Evolutionary conservation across 2,888 invertebrate species (phyloP).

Genomic region (Rhagium mordax): DNA sequence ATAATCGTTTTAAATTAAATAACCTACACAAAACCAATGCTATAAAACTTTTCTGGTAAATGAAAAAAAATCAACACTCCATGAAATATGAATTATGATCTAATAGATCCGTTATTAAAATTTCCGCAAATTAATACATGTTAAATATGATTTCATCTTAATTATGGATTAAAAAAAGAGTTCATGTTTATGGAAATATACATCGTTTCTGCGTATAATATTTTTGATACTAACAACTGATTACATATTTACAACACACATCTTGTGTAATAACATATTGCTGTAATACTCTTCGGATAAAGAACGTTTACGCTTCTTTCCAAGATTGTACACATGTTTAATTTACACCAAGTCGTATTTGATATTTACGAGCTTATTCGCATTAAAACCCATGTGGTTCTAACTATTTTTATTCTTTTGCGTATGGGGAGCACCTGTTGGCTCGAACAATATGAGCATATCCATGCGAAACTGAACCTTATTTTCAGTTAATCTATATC

Average conservation of each 20-base stretch:
- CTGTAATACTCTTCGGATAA: neutral
- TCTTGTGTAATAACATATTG: neutral
- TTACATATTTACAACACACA: neutral
- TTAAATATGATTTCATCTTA: too few species aligned
- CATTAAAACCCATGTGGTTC: conserved; percentile 35
- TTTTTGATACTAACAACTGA: neutral
- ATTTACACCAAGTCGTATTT: conserved; percentile 10
- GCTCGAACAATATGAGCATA: conserved; percentile 23
- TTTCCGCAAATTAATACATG: neutral
- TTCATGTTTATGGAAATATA: neutral
- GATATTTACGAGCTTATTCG: conserved; percentile 28
- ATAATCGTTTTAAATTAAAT: too few species aligned
- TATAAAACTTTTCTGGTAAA: too few species aligned
- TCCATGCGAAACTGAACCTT: conserved; percentile 18
- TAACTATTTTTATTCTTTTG: conserved; percentile 21
- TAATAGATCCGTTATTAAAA: neutral
- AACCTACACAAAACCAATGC: too few species aligned
- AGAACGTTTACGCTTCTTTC: neutral
- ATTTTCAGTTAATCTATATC: conserved; percentile 2
- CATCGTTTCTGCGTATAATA: neutral
- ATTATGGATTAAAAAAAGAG: neutral
- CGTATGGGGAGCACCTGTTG: conserved; percentile 41
- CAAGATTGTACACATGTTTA: conserved; percentile 22
- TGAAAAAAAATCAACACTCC: neutral
- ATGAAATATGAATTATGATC: too few species aligned